Percentiles rank a stretch among this genome's conserved stretches.
Conservation (phyloP, 1,140 invertebrate species). For the Coenobita brevimanus region DNA sequence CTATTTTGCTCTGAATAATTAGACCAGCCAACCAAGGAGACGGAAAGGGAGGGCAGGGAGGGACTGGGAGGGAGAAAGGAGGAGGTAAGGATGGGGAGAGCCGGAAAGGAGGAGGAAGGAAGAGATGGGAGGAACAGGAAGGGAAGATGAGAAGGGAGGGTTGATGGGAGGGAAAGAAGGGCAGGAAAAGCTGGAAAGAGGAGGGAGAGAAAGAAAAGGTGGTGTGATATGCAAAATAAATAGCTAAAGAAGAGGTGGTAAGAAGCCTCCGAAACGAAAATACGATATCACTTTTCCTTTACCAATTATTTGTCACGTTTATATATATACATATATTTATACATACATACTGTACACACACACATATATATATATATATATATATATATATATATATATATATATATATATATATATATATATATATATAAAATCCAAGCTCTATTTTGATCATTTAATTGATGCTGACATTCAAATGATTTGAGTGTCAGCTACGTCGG, state of each 20-base stretch:
- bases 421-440: no score
- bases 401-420: constrained; percentile 36
- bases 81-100: neutral
- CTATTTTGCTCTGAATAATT: constrained; percentile 42
- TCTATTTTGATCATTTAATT: neutral
- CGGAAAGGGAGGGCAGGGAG: neutral
- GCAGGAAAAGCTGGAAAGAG: no score
- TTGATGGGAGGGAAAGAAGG: no score
- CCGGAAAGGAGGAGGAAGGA: neutral
- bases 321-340: no score
- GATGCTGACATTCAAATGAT: neutral
- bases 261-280: no score
- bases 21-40: neutral
- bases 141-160: no score
- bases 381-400: constrained; percentile 38
- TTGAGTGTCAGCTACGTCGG: no score
- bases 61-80: neutral
- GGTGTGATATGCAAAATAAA: no score
- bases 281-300: no score
- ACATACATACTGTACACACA: no score
- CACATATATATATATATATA: constrained; percentile 37
- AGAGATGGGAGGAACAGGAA: neutral
- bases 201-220: neutral
- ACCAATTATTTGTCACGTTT: neutral
- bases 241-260: no score